Evolutionary conservation across 2,797 vertebrate species (phyloP).

Genomic region (Synaphobranchus kaupii): DNA sequence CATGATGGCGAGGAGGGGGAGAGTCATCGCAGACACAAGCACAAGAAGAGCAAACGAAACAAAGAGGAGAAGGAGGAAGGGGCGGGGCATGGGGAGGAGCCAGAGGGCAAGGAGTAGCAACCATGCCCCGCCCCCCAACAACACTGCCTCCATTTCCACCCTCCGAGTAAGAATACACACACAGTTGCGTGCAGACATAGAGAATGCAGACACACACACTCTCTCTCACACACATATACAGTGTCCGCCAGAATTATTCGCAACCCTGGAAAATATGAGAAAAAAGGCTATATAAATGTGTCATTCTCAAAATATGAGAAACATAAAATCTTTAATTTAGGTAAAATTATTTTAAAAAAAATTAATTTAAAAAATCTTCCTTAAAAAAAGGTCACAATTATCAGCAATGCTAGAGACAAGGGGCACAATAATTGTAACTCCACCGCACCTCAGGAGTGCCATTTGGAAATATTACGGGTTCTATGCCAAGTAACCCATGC

Average conservation of each 20-base stretch:
- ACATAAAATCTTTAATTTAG: no score
- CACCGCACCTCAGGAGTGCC: no score
- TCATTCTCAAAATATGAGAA: no score
- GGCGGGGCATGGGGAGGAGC: conserved; percentile 54
- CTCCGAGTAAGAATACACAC: background rate
- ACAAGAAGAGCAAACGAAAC: conserved; percentile 74
- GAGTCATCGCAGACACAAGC: conserved; percentile 73
- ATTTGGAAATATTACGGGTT: no score
- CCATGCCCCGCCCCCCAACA: background rate
- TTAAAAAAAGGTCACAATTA: no score
- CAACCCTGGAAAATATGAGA: background rate
- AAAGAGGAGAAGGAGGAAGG: conserved; percentile 73
- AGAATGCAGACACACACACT: no score
- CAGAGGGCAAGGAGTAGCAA: conserved; percentile 58
- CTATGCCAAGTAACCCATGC: no score
- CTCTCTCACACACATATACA: background rate
- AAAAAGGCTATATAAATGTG: no score
- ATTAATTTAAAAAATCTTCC: no score
- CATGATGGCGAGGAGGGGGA: conserved; percentile 72
- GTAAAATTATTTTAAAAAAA: no score
- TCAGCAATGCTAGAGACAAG: no score
- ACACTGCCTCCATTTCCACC: conserved; percentile 19
- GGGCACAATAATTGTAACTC: no score
- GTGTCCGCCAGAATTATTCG: background rate
- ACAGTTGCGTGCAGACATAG: background rate